Conservation (phyloP, 2,888 invertebrate genomes). For the Pinctada fucata region DNA sequence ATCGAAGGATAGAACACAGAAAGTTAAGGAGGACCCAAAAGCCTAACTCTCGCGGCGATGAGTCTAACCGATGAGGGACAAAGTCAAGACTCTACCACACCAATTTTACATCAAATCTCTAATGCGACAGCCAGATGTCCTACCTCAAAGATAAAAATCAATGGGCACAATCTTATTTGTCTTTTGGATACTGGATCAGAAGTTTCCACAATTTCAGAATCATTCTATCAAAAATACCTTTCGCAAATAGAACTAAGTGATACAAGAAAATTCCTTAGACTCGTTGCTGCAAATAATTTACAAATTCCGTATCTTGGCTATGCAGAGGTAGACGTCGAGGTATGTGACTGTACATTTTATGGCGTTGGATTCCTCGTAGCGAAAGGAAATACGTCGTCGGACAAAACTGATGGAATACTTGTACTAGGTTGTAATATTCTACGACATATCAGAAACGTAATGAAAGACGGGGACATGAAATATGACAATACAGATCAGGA, state of each 20-base stretch:
- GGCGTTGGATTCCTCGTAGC: conserved; percentile 12
- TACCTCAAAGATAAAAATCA: neutral
- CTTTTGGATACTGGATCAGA: neutral
- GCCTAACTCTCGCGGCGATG: neutral
- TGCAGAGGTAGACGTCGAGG: neutral
- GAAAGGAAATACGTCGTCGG: neutral
- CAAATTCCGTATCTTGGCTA: conserved; percentile 18
- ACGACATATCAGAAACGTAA: neutral
- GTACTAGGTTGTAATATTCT: conserved; percentile 18
- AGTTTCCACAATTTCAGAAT: neutral
- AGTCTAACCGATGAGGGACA: neutral
- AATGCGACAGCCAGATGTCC: neutral
- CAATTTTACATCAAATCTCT: neutral
- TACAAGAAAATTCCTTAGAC: neutral
- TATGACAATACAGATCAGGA: neutral
- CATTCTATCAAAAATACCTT: neutral
- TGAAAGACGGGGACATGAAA: neutral
- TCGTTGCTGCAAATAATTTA: conserved; percentile 9
- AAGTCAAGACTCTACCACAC: neutral
- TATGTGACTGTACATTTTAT: neutral
- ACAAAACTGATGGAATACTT: neutral
- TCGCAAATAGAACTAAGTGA: neutral
- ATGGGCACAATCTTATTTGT: neutral
- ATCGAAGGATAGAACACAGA: too few species aligned
- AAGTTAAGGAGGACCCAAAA: too few species aligned